Evolutionary conservation across 1,140 invertebrate species (phyloP).

Genomic region (Drosophila neocordata): DNA sequence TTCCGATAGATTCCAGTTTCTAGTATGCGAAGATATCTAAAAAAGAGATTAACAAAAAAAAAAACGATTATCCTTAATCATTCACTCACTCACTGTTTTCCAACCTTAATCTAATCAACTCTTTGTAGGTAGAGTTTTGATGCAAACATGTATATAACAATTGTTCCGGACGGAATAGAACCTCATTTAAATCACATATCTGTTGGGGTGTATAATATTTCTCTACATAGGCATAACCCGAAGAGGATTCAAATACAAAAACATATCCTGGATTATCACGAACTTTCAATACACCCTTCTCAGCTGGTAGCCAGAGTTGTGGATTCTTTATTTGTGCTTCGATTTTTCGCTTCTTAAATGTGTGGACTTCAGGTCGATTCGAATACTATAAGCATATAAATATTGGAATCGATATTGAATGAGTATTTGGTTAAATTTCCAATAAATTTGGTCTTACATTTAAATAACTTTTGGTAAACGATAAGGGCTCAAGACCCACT

Average conservation of each 20-base stretch:
- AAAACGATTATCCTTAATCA: too few species aligned
- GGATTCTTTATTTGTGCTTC: conserved; percentile 44
- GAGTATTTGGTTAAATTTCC: neutral
- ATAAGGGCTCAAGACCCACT: conserved; percentile 66
- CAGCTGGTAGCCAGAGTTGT: conserved; percentile 64
- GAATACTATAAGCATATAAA: conserved; percentile 40
- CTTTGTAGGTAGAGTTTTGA: conserved; percentile 73
- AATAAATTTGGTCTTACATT: conserved; percentile 54
- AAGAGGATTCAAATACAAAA: conserved; percentile 60
- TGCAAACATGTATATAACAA: conserved; percentile 60
- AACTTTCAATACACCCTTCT: conserved; percentile 61
- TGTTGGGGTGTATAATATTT: conserved; percentile 59
- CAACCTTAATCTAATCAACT: conserved; percentile 58
- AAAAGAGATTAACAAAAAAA: too few species aligned
- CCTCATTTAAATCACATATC: conserved; percentile 77
- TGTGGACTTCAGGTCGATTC: conserved; percentile 49
- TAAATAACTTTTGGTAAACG: conserved; percentile 69
- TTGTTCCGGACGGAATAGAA: conserved; percentile 64
- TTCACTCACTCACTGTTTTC: neutral
- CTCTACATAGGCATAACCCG: conserved; percentile 67
- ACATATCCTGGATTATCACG: conserved; percentile 74
- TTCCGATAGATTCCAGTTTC: conserved; percentile 73
- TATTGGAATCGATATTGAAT: too few species aligned
- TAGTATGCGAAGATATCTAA: conserved; percentile 55
- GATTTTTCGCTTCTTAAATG: conserved; percentile 63